Conservation (phyloP, 2,113 vertebrate genomes). For the Chauna torquata region DNA sequence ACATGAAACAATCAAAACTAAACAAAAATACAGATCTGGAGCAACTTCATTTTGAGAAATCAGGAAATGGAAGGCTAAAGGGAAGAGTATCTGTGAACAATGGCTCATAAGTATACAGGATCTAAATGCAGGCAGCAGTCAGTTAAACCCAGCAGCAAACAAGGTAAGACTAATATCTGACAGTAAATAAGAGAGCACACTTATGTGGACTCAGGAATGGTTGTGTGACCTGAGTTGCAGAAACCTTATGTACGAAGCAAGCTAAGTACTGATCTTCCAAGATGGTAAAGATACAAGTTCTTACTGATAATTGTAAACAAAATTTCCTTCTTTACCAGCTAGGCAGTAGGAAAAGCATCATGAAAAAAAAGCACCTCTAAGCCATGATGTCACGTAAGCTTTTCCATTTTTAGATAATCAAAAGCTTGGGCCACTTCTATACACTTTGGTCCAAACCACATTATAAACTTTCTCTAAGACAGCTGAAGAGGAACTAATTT, state of each 20-base stretch:
- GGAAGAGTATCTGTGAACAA: neutral
- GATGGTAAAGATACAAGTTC: neutral
- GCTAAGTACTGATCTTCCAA: neutral
- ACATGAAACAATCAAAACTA: neutral
- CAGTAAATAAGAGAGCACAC: neutral
- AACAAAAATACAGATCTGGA: neutral
- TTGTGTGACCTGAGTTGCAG: neutral
- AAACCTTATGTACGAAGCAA: neutral
- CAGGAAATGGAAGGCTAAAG: neutral
- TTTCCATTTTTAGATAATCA: neutral
- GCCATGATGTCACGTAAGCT: neutral
- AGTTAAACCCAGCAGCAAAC: neutral
- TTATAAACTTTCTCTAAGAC: neutral
- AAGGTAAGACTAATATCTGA: neutral
- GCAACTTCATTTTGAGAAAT: neutral
- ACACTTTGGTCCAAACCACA: neutral
- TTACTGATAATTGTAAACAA: neutral
- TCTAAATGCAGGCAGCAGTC: neutral
- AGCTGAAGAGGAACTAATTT: neutral
- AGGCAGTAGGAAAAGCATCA: neutral
- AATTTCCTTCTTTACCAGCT: neutral
- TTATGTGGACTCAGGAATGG: neutral
- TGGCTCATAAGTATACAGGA: neutral
- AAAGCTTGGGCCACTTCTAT: neutral
- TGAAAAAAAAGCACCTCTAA: neutral